Percentiles rank a stretch among this genome's conserved stretches.
These are phyloP conservation scores for Gallinago nigripennis DNA, from an alignment of 2,797 vertebrate species.

Conservation along the genomic window DNA sequence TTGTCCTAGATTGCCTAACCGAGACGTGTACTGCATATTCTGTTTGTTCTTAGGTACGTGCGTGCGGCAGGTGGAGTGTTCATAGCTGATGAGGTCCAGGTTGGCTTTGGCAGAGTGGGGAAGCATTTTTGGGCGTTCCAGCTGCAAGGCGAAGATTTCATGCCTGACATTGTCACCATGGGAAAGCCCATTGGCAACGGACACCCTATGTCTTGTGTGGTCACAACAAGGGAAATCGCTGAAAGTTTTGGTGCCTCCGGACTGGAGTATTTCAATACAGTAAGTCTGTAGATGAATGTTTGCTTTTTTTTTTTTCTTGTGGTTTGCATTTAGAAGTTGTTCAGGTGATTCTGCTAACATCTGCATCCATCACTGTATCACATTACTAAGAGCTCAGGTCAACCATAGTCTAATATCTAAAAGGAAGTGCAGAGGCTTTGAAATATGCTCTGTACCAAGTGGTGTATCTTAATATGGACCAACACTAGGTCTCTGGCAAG, in stretches of 20 bases:
- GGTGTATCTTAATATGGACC: background rate
- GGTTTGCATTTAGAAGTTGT: background rate
- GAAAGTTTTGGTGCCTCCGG: slow-evolving; percentile 88
- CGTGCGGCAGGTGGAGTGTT: slow-evolving; percentile 86
- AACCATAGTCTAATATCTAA: background rate
- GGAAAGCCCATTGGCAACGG: slow-evolving; percentile 98
- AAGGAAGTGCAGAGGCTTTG: background rate
- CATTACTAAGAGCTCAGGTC: background rate
- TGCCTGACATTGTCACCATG: slow-evolving; percentile 97
- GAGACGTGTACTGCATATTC: background rate
- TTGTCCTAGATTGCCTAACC: background rate
- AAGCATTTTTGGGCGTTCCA: slow-evolving; percentile 96
- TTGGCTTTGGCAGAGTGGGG: slow-evolving; percentile 95
- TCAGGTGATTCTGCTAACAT: background rate
- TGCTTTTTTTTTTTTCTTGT: background rate
- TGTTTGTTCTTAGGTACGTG: slow-evolving; percentile 82
- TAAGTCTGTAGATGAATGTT: slow-evolving; percentile 65
- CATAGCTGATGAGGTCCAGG: slow-evolving; percentile 96
- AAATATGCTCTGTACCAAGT: background rate
- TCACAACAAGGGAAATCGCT: slow-evolving; percentile 92
- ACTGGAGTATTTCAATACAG: slow-evolving; percentile 97
- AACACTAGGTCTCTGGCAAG: background rate
- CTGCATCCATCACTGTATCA: background rate
- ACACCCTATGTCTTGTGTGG: slow-evolving; percentile 95
- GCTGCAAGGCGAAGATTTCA: slow-evolving; percentile 89